Evolutionary conservation across 2,888 invertebrate species (phyloP).

Genomic region (Aplocera efformata): DNA sequence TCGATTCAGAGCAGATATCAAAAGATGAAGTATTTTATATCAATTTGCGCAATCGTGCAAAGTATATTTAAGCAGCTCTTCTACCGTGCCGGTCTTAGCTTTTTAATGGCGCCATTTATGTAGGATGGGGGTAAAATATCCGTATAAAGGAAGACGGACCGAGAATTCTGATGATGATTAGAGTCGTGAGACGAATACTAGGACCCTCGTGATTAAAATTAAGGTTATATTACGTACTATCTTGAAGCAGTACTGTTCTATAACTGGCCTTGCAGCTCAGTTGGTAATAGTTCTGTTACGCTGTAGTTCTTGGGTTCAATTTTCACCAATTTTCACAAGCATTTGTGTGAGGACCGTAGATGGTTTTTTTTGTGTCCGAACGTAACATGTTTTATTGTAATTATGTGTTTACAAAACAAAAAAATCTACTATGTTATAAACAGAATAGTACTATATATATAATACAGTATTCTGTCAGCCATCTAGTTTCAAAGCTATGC

Average conservation of each 20-base stretch:
- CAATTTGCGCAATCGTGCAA: slow-evolving; percentile 74
- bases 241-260: too few species aligned
- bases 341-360: too few species aligned
- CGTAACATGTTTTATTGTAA: too few species aligned
- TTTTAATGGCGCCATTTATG: slow-evolving; percentile 71
- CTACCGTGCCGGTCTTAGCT: slow-evolving; percentile 56
- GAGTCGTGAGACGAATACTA: slow-evolving; percentile 48
- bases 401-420: too few species aligned
- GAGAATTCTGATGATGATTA: slow-evolving; percentile 52
- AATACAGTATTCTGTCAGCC: too few species aligned
- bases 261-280: slow-evolving; percentile 11
- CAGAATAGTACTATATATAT: too few species aligned
- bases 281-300: too few species aligned
- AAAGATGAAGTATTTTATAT: slow-evolving; percentile 72
- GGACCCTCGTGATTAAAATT: slow-evolving; percentile 35
- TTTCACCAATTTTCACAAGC: too few species aligned
- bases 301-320: too few species aligned
- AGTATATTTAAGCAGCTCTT: slow-evolving; percentile 69
- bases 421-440: too few species aligned
- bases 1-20: slow-evolving; percentile 46
- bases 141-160: slow-evolving; percentile 56
- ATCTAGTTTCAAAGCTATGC: too few species aligned
- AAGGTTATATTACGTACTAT: slow-evolving; percentile 26
- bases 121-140: slow-evolving; percentile 55
- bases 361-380: too few species aligned